These are phyloP conservation scores for Orycteropus afer DNA, from an alignment of 2,113 vertebrate genomes.

Conservation along the genomic window DNA sequence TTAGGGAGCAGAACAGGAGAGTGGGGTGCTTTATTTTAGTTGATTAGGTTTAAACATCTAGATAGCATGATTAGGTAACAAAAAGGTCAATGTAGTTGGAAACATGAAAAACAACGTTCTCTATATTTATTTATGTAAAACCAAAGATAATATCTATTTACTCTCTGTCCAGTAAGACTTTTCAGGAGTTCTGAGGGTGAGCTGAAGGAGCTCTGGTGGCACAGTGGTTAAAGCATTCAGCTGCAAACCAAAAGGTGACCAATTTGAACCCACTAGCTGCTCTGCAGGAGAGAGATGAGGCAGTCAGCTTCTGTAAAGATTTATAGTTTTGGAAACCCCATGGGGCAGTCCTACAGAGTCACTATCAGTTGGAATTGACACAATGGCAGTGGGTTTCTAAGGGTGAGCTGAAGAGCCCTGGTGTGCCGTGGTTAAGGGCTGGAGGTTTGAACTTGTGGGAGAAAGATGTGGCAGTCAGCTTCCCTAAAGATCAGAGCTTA, in stretches of 20 bases:
- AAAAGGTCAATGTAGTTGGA: neutral
- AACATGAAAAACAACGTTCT: neutral
- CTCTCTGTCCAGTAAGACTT: neutral
- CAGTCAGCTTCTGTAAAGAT: neutral
- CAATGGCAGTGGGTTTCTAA: neutral
- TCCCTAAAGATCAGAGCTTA: too few species aligned
- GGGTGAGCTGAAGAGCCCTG: neutral
- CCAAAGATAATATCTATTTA: neutral
- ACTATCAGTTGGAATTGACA: neutral
- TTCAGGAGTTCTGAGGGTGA: neutral
- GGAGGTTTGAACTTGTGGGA: too few species aligned
- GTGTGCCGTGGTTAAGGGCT: too few species aligned
- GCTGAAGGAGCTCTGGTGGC: neutral
- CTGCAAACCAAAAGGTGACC: too few species aligned
- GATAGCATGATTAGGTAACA: neutral
- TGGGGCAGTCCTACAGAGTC: neutral
- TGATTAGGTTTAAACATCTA: constrained; percentile 6
- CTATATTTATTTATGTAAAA: too few species aligned
- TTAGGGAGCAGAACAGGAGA: neutral
- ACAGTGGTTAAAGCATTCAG: too few species aligned
- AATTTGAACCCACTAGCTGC: too few species aligned
- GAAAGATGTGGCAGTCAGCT: too few species aligned
- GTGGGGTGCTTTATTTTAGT: neutral
- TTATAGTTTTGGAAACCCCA: neutral
- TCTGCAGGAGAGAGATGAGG: neutral